Conservation (phyloP, 2,113 vertebrate species). For the Gambusia holbrooki region DNA sequence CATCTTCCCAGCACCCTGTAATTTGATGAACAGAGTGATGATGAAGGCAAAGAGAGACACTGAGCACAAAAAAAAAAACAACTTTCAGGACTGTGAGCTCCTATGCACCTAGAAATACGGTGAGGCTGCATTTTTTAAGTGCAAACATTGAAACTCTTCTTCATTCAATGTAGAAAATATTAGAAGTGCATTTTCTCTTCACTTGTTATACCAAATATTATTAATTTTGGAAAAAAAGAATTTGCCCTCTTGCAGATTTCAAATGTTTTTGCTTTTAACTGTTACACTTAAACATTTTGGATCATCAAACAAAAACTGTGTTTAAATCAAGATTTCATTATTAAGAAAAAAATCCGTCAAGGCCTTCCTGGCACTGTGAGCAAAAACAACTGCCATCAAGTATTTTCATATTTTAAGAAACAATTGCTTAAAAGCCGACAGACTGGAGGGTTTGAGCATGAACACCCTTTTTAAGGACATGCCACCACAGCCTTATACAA, state of each 20-base stretch:
- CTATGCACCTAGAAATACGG: constrained; percentile 4
- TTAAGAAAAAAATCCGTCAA: background rate
- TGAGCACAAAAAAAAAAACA: constrained; percentile 21
- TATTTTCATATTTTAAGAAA: background rate
- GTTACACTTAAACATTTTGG: background rate
- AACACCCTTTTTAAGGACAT: no score
- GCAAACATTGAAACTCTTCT: constrained; percentile 7
- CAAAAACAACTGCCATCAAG: background rate
- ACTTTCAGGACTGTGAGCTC: constrained; percentile 23
- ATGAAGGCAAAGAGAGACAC: constrained; percentile 51
- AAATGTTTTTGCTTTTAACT: background rate
- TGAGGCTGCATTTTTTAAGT: background rate
- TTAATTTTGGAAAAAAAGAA: background rate
- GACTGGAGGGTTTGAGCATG: background rate
- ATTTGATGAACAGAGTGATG: constrained; percentile 78
- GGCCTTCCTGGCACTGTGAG: background rate
- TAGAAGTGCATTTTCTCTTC: background rate
- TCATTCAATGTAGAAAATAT: constrained; percentile 22
- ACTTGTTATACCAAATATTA: background rate
- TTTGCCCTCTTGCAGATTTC: background rate
- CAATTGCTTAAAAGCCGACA: background rate
- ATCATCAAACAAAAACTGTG: background rate
- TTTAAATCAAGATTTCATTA: background rate
- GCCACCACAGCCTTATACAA: no score
- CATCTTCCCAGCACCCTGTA: constrained; percentile 73